Conservation (phyloP, 2,888 invertebrate genomes). For the Silvanus unidentatus region DNA sequence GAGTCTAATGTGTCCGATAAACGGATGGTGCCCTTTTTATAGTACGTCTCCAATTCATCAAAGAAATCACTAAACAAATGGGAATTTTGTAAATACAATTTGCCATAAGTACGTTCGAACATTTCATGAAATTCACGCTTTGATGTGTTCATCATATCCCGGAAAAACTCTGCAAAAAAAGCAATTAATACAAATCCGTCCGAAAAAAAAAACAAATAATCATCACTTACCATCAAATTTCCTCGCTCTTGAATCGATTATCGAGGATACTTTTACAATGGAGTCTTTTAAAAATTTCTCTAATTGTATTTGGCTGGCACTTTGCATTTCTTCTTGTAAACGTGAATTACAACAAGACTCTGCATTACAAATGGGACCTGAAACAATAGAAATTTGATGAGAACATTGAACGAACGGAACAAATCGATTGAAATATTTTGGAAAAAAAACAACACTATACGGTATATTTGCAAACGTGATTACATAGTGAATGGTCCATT, state of each 20-base stretch:
- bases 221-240: slow-evolving; percentile 78
- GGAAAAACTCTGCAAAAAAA: slow-evolving; percentile 73
- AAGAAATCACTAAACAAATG: slow-evolving; percentile 90
- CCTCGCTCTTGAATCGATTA: slow-evolving; percentile 69
- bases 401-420: no score
- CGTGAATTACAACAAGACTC: slow-evolving; percentile 61
- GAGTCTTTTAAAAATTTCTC: slow-evolving; percentile 70
- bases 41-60: slow-evolving; percentile 83
- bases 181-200: slow-evolving; percentile 2
- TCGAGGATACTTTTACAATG: slow-evolving; percentile 66
- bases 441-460: no score
- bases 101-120: slow-evolving; percentile 93
- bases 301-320: slow-evolving; percentile 66
- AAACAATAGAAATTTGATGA: slow-evolving; percentile 40
- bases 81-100: slow-evolving; percentile 90
- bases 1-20: slow-evolving; percentile 83
- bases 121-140: slow-evolving; percentile 86
- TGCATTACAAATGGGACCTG: slow-evolving; percentile 51
- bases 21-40: slow-evolving; percentile 75
- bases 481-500: no score
- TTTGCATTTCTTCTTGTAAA: slow-evolving; percentile 64
- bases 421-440: no score
- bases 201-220: not conserved
- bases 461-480: no score
- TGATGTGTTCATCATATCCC: slow-evolving; percentile 73